phyloP scores from a whole-genome alignment of 2,888 invertebrate genomes.

The Incurvaria masculella region DNA sequence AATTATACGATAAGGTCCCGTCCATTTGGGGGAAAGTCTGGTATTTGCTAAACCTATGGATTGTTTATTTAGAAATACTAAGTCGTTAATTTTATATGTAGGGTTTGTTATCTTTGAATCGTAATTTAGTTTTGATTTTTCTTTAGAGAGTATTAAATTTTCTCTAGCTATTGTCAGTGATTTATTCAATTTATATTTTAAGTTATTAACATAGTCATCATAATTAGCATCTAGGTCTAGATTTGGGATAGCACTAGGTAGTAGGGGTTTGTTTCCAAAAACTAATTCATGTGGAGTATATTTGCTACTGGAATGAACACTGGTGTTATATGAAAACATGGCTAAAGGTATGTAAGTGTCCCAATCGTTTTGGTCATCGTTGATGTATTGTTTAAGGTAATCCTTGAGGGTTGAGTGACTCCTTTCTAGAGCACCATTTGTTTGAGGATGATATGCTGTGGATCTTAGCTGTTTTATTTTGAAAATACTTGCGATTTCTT shows the following conservation, averaged over 20 bases:
- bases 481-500: constrained; percentile 20
- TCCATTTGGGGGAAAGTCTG: constrained; percentile 10
- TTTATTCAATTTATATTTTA: constrained; percentile 17
- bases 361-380: constrained; percentile 21
- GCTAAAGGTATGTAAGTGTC: constrained; percentile 20
- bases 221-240: constrained; percentile 15
- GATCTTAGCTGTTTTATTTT: constrained; percentile 19
- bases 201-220: constrained; percentile 15
- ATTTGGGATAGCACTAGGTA: constrained; percentile 16
- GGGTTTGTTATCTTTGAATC: constrained; percentile 7
- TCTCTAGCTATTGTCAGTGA: constrained; percentile 13
- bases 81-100: constrained; percentile 12
- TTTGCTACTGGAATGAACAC: constrained; percentile 21
- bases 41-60: constrained; percentile 9
- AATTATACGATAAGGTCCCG: constrained; percentile 13
- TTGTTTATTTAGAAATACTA: constrained; percentile 12
- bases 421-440: constrained; percentile 21
- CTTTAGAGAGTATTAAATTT: constrained; percentile 16
- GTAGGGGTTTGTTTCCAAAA: constrained; percentile 20
- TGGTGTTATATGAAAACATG: constrained; percentile 23
- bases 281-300: constrained; percentile 23
- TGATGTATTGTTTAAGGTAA: constrained; percentile 22
- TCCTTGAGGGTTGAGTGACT: constrained; percentile 19
- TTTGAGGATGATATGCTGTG: constrained; percentile 21
- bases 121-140: constrained; percentile 15